Base-by-base conservation (phyloP, 2,888 invertebrate species). In the Dryocosmus kuriphilus region DNA sequence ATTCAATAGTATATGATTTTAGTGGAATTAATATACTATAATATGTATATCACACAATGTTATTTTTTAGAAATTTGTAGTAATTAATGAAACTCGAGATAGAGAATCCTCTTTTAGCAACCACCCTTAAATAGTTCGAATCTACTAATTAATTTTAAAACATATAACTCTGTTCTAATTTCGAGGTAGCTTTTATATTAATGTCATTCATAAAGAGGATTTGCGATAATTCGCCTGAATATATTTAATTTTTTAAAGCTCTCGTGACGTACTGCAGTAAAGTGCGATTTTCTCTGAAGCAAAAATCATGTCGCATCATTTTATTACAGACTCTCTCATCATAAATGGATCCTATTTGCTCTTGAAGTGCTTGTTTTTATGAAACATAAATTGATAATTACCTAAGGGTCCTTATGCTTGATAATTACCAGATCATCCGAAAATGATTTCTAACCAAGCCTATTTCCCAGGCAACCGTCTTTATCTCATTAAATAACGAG, bases 381-480 rank as follows among this genome's bases (percentile, higher is more conserved):
- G 30, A n/a, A 71, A 51, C 30, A 46, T 71, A 11, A 71, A 71
- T 51, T 27, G n/a, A n/a, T n/a, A n/a, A n/a, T n/a, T n/a, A n/a
- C n/a, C n/a, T n/a, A n/a, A n/a, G n/a, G n/a, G n/a, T n/a, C n/a
- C n/a, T n/a, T n/a, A n/a, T n/a, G 51, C n/a, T 51, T 51, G 30
- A 71, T 71, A 71, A 71, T 71, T 51, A 51, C 71, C 71, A 71
- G 71, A 71, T 71, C 71, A 51, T 51, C 51, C 32, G 32, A 30
- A 71, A 71, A 71, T 30, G 51, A 51, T 51, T 71, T 71, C 51
- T 32, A 32, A 71, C 30, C 51, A 67, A 51, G 51, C 30, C n/a
- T n/a, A n/a, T 71, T 51, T 51, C 71, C 51, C 51, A 67, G 9
- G 9, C 41, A 71, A 8, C 71, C 51, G 3, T 60, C 24, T 51